Conservation (phyloP, 2,888 invertebrate genomes). For the Rosalia funebris region DNA sequence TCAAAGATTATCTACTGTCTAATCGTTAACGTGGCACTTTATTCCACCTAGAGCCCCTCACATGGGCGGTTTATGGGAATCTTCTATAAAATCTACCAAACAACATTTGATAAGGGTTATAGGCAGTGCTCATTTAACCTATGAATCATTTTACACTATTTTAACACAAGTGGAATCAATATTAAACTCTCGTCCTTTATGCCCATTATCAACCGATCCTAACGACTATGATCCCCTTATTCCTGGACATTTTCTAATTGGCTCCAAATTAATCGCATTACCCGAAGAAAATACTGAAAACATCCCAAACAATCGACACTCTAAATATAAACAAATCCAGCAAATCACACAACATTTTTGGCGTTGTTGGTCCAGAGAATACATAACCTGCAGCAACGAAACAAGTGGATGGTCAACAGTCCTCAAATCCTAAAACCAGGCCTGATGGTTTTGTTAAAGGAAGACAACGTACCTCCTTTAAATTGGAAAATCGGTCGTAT, state of each 20-base stretch:
- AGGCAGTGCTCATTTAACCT: no score
- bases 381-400: slow-evolving; percentile 21
- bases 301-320: not conserved
- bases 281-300: not conserved
- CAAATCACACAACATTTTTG: slow-evolving; percentile 14
- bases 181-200: not conserved
- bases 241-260: slow-evolving; percentile 14
- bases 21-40: no score
- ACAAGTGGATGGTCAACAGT: slow-evolving; percentile 9
- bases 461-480: slow-evolving; percentile 10
- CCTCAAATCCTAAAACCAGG: slow-evolving; percentile 5
- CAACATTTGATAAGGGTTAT: no score
- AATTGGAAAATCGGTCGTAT: slow-evolving; percentile 16
- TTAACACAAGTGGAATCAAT: no score
- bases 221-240: slow-evolving; percentile 1
- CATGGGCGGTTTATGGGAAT: no score
- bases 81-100: no score
- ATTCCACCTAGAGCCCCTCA: no score
- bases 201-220: not conserved
- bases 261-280: not conserved
- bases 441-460: slow-evolving; percentile 6
- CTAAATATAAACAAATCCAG: slow-evolving; percentile 9
- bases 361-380: slow-evolving; percentile 9
- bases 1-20: no score
- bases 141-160: no score